Evolutionary conservation across 2,797 vertebrate genomes (phyloP).

Genomic region (Myotis myotis): DNA sequence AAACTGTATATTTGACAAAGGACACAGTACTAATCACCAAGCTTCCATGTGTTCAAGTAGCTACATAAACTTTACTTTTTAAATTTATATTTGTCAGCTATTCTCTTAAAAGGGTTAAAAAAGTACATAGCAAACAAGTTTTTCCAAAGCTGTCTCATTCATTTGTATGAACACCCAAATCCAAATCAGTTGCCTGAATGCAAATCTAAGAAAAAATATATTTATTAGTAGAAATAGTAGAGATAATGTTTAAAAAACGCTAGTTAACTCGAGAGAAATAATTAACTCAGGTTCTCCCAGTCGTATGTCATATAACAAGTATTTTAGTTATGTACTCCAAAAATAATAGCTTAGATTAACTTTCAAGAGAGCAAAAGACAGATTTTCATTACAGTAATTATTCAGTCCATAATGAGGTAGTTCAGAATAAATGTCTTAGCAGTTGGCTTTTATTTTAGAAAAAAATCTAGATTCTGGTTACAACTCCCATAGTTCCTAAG

Average conservation of each 20-base stretch:
- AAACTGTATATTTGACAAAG: conserved; percentile 43
- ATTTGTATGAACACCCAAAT: conserved; percentile 43
- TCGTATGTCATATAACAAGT: conserved; percentile 37
- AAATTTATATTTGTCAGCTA: neutral
- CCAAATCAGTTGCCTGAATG: neutral
- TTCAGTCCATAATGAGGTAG: neutral
- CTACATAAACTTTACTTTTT: conserved; percentile 23
- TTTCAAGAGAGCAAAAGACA: conserved; percentile 55
- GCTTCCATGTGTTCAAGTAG: neutral
- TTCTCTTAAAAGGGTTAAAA: conserved; percentile 29
- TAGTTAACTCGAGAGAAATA: conserved; percentile 55
- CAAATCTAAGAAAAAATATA: conserved; percentile 37
- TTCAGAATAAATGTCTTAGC: conserved; percentile 40
- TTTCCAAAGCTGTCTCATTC: conserved; percentile 33
- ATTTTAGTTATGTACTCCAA: conserved; percentile 34
- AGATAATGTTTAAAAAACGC: conserved; percentile 38
- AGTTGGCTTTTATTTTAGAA: conserved; percentile 22
- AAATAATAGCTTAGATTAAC: conserved; percentile 54
- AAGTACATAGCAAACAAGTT: conserved; percentile 6
- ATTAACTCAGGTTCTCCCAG: conserved; percentile 39
- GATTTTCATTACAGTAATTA: conserved; percentile 27
- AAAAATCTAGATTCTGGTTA: conserved; percentile 11
- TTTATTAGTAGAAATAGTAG: conserved; percentile 25
- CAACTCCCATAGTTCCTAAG: conserved; percentile 24
- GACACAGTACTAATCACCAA: neutral